Percentiles rank a stretch among this genome's conserved stretches.
phyloP scores from a whole-genome alignment of 2,888 invertebrate species.

The Beris chalybata region DNA sequence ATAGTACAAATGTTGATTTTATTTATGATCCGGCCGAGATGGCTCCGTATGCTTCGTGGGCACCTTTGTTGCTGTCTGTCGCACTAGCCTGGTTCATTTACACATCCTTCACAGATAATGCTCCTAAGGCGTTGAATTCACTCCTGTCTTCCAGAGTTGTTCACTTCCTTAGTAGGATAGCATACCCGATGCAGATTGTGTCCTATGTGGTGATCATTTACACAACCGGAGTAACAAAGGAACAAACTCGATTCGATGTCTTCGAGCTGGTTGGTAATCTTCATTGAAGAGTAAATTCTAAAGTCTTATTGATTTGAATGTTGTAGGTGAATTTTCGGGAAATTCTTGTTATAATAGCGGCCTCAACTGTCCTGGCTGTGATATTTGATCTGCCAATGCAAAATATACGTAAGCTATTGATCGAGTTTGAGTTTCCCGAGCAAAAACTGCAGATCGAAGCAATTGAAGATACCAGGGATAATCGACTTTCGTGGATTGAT shows the following conservation, averaged over 20 bases:
- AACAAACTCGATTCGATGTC: slow-evolving; percentile 63
- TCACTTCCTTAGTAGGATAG: slow-evolving; percentile 65
- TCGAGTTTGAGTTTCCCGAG: slow-evolving; percentile 46
- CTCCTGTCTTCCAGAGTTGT: slow-evolving; percentile 62
- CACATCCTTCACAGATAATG: slow-evolving; percentile 40
- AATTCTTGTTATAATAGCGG: slow-evolving; percentile 58
- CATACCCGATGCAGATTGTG: slow-evolving; percentile 67
- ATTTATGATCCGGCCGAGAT: slow-evolving; percentile 64
- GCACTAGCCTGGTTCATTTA: slow-evolving; percentile 68
- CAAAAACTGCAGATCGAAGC: slow-evolving; percentile 17
- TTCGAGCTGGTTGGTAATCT: slow-evolving; percentile 60
- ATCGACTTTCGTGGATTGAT: slow-evolving; percentile 37
- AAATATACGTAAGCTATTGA: slow-evolving; percentile 50
- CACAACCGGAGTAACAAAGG: slow-evolving; percentile 64
- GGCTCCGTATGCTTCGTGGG: slow-evolving; percentile 66
- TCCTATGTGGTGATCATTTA: slow-evolving; percentile 70
- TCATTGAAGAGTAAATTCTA: slow-evolving; percentile 33
- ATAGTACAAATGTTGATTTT: slow-evolving; percentile 63
- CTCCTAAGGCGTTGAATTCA: slow-evolving; percentile 26
- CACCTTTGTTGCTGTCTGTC: slow-evolving; percentile 65
- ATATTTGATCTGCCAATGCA: slow-evolving; percentile 70
- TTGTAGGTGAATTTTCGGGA: slow-evolving; percentile 63
- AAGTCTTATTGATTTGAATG: slow-evolving; percentile 23
- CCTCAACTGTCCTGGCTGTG: slow-evolving; percentile 62
- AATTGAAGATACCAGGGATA: slow-evolving; percentile 10